phyloP scores from a whole-genome alignment of 2,888 invertebrate species.

The Orthonychiurus folsomi region DNA sequence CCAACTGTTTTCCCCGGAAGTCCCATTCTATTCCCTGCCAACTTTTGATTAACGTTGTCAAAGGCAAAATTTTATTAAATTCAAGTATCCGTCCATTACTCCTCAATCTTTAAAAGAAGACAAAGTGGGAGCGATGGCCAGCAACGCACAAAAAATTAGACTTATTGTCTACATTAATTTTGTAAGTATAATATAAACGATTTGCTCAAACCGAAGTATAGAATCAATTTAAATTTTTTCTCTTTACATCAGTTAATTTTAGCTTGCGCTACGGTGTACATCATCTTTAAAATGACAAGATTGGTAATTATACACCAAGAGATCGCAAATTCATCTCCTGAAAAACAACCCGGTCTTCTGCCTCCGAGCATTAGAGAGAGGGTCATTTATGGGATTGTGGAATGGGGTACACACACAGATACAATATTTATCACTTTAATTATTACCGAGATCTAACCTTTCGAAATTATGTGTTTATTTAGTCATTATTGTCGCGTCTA shows the following conservation, averaged over 20 bases:
- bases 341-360: neutral
- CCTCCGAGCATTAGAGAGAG: neutral
- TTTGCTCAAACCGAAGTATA: too few relatives aligned
- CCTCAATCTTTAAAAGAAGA: too few relatives aligned
- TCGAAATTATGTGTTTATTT: slow-evolving; percentile 1
- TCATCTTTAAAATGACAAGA: neutral
- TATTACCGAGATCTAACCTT: neutral
- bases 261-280: neutral
- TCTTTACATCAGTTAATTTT: too few relatives aligned
- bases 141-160: slow-evolving; percentile 7
- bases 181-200: slow-evolving; percentile 8
- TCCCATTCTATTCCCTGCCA: neutral
- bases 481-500: neutral
- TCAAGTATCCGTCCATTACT: too few relatives aligned
- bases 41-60: too few relatives aligned
- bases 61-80: too few relatives aligned
- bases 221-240: too few relatives aligned
- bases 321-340: too few relatives aligned
- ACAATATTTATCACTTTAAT: neutral
- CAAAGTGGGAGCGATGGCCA: too few relatives aligned
- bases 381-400: neutral
- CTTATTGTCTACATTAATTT: slow-evolving; percentile 13
- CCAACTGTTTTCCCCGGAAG: neutral
- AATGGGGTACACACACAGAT: slow-evolving; percentile 1
- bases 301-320: neutral